phyloP scores from a whole-genome alignment of 92 coral and sea anemone species.

The Porites rus region DNA sequence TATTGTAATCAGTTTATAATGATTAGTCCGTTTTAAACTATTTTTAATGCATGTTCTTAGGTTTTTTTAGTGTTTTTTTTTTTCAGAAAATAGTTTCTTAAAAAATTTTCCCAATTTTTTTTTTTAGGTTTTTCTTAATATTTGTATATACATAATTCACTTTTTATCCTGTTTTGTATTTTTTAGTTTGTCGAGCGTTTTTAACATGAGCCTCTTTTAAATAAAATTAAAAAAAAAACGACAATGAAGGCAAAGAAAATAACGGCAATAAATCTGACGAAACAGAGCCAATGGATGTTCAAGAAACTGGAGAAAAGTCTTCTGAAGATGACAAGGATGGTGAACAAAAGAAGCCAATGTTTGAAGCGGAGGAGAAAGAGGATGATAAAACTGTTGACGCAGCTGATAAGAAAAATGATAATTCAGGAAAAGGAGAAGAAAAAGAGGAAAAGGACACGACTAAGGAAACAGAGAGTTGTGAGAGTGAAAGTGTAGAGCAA shows the following conservation, averaged over 20 bases:
- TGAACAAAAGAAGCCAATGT: neutral
- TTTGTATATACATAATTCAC: no score
- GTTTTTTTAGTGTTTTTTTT: no score
- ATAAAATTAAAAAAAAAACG: neutral
- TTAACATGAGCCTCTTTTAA: no score
- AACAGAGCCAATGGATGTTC: conserved; percentile 28
- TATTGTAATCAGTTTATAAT: no score
- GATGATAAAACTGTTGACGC: conserved; percentile 16
- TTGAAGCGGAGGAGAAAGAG: conserved; percentile 17
- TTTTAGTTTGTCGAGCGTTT: no score
- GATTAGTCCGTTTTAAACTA: no score
- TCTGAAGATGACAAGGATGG: conserved; percentile 6
- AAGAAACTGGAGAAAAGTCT: conserved; percentile 20
- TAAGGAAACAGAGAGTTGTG: neutral
- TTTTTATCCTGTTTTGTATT: no score
- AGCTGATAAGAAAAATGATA: conserved; percentile 26
- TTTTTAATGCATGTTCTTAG: no score
- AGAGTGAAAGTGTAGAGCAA: conserved; percentile 10
- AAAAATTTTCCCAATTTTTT: no score
- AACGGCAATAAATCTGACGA: neutral
- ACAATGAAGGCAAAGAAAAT: neutral
- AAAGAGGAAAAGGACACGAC: neutral
- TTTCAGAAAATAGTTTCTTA: no score
- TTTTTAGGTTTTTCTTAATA: no score
- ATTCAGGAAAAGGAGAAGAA: conserved; percentile 1